A percentile compares a stretch with the other conserved stretches of the same genome.
phyloP scores from a whole-genome alignment of 2,888 invertebrate species.

The Acholoe squamosa region DNA sequence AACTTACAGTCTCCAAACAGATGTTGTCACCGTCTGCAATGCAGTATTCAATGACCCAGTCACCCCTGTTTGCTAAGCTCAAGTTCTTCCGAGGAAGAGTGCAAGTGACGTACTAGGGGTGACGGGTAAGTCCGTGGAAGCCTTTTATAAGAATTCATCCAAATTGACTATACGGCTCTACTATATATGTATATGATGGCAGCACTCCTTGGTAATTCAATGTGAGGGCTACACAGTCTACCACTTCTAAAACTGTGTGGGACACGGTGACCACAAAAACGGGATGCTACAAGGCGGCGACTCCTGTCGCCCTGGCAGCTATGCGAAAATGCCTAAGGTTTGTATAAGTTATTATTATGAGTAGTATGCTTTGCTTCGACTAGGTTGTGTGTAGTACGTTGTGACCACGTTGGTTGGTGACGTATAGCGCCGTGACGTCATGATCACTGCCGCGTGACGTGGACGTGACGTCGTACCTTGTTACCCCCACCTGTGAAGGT shows the following conservation, averaged over 20 bases:
- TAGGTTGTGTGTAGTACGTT: neutral
- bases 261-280: neutral
- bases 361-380: neutral
- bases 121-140: constrained; percentile 59
- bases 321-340: constrained; percentile 39
- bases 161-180: neutral
- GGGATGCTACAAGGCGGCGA: neutral
- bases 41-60: constrained; percentile 11
- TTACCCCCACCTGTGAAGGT: constrained; percentile 16
- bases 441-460: constrained; percentile 47
- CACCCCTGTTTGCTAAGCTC: constrained; percentile 46
- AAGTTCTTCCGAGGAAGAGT: constrained; percentile 58
- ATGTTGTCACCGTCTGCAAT: constrained; percentile 38
- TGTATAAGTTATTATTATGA: neutral
- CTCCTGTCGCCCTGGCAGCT: constrained; percentile 2
- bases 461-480: constrained; percentile 54
- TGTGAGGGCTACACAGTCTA: constrained; percentile 9
- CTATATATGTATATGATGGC: neutral
- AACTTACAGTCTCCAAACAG: neutral
- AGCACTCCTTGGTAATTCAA: neutral
- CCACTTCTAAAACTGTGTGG: constrained; percentile 1
- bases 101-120: constrained; percentile 57
- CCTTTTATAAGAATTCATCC: constrained; percentile 12
- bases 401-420: neutral
- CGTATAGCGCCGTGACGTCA: constrained; percentile 27